phyloP scores from a whole-genome alignment of 2,113 vertebrate genomes.

The Pachycephala philippinensis region DNA sequence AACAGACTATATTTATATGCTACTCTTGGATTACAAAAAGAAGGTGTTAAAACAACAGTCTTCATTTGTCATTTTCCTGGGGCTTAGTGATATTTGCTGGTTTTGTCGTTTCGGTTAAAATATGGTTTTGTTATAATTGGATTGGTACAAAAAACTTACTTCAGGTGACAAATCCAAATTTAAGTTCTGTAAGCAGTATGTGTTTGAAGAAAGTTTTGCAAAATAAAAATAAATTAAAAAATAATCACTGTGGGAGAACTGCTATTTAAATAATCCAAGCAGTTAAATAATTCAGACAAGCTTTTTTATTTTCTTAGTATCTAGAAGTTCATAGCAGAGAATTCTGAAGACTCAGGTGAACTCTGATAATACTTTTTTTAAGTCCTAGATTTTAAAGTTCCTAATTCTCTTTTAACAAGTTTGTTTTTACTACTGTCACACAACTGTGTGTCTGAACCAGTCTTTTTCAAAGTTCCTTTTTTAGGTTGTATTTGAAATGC shows the following conservation, averaged over 20 bases:
- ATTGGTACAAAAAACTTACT: not conserved
- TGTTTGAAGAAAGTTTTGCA: not conserved
- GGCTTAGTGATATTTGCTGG: not conserved
- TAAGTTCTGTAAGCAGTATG: not conserved
- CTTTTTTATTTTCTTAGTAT: not conserved
- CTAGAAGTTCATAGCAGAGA: not conserved
- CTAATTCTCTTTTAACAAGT: not conserved
- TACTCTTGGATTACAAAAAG: not conserved
- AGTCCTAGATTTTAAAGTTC: not conserved
- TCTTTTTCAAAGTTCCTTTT: not conserved
- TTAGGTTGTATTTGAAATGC: not conserved
- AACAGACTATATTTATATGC: not conserved
- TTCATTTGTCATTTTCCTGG: not conserved
- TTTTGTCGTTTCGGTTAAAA: not conserved
- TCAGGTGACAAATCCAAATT: not conserved
- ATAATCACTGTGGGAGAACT: not conserved
- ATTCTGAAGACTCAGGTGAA: not conserved
- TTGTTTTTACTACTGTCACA: not conserved
- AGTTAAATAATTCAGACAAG: not conserved
- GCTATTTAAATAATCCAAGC: not conserved
- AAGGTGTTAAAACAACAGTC: not conserved
- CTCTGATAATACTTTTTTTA: not conserved
- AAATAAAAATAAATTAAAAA: not conserved
- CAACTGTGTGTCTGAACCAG: not conserved
- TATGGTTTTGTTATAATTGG: not conserved